Base-by-base conservation (phyloP, 2,888 invertebrate species). In the Limnephilus auricula region DNA sequence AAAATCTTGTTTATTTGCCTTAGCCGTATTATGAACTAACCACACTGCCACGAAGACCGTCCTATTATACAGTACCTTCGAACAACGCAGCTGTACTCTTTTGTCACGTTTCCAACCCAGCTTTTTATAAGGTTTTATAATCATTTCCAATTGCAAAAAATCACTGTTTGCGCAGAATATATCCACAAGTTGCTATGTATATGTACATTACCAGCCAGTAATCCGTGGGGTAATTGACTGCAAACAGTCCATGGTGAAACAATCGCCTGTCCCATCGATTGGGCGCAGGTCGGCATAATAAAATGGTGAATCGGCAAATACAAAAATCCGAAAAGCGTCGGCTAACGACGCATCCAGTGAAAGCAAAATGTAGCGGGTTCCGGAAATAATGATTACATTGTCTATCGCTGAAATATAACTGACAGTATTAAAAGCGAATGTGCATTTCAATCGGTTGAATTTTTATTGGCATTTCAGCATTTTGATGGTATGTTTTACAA, bases 291-390 rank as follows among this genome's bases (percentile, higher is more conserved):
- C 31, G 50, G 13, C 50, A 50, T 32, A 50, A 86, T 86, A 86
- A 86, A 86, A 86, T 31, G 45, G 50, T 15, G 15, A 86, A 30
- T 31, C 18, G 30, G 65, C 31, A 13, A 65, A 50, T 31, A 50
- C 30, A 86, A 86, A 86, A 86, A 31, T 30, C 86, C 31, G 65
- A 86, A 86, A 50, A 31, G 86, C 86, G 30, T 86, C 86, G 18
- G 86, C 86, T 25, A 13, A 86, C 50, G 30, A 50, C 86, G 86
- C 50, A 65, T 65, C n/a, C 86, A 65, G 65, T 32, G 50, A 50
- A 50, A 50, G 65, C 31, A 65, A 65, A 86, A 86, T 86, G 86
- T 65, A 86, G 31, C 86, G 50, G 25, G 31, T 15, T 86, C 25
- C 50, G 32, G 31, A 50, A 45, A 30, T 86, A 50, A 86, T 45